phyloP scores from a whole-genome alignment of 2,113 vertebrate genomes.

The Rhagologus leucostigma region DNA sequence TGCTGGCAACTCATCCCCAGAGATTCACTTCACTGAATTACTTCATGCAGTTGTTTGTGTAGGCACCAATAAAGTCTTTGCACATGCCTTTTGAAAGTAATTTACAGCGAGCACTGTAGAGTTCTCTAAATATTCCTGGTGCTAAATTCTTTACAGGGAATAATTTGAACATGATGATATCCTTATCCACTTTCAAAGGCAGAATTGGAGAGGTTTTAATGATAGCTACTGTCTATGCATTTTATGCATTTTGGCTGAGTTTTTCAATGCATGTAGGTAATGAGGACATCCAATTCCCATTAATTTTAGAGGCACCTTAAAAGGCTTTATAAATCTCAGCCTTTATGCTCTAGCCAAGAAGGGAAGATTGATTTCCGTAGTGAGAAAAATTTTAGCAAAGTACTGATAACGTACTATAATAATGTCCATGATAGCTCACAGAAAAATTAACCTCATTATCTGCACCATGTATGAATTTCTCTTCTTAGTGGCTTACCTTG shows the following conservation, averaged over 20 bases:
- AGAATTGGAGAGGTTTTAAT: slow-evolving; percentile 40
- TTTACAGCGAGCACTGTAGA: not conserved
- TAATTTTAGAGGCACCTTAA: slow-evolving; percentile 65
- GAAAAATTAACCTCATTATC: slow-evolving; percentile 59
- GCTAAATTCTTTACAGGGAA: slow-evolving; percentile 22
- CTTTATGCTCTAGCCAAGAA: slow-evolving; percentile 43
- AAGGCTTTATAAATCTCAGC: slow-evolving; percentile 58
- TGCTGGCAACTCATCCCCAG: not conserved
- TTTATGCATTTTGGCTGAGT: slow-evolving; percentile 57
- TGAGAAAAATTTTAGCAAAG: slow-evolving; percentile 42
- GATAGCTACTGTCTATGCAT: slow-evolving; percentile 2
- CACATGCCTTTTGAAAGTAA: slow-evolving; percentile 12
- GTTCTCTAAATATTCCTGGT: not conserved
- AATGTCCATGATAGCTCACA: slow-evolving; percentile 31
- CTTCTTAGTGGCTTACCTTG: slow-evolving; percentile 45
- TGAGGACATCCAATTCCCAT: slow-evolving; percentile 61
- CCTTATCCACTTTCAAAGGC: slow-evolving; percentile 49
- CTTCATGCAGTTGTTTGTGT: slow-evolving; percentile 12
- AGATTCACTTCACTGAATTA: not conserved
- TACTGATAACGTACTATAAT: slow-evolving; percentile 29
- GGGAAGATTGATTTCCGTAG: slow-evolving; percentile 48
- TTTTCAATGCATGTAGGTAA: slow-evolving; percentile 58
- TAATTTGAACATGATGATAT: slow-evolving; percentile 34
- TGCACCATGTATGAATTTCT: slow-evolving; percentile 14
- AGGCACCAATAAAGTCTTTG: not conserved